Evolutionary conservation across 2,888 invertebrate species (phyloP).

Genomic region (Nycteola revayana): DNA sequence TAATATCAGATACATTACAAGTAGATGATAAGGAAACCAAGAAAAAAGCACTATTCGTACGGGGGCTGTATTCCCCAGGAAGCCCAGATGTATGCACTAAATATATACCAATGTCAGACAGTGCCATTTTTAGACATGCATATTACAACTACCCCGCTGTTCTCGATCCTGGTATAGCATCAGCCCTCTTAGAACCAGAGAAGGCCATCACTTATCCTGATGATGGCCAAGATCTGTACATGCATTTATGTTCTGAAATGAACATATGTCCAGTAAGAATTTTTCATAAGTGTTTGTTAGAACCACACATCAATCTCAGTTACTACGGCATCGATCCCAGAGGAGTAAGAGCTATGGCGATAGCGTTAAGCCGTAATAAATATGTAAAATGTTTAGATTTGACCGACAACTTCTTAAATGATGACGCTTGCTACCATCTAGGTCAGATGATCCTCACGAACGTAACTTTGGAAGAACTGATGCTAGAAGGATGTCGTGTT

Average conservation of each 20-base stretch:
- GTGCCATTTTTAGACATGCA: slow-evolving; percentile 33
- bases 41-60: slow-evolving; percentile 26
- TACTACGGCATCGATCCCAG: slow-evolving; percentile 41
- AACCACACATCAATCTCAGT: slow-evolving; percentile 38
- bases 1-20: slow-evolving; percentile 2
- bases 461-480: slow-evolving; percentile 37
- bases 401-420: slow-evolving; percentile 43
- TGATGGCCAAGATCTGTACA: slow-evolving; percentile 45
- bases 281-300: slow-evolving; percentile 40
- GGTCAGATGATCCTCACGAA: slow-evolving; percentile 43
- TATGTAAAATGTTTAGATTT: slow-evolving; percentile 37
- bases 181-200: slow-evolving; percentile 36
- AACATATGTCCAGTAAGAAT: slow-evolving; percentile 35
- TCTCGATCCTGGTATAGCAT: slow-evolving; percentile 44
- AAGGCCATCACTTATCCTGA: slow-evolving; percentile 30
- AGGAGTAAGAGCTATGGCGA: slow-evolving; percentile 46
- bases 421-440: slow-evolving; percentile 50
- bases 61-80: slow-evolving; percentile 38
- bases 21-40: slow-evolving; percentile 22
- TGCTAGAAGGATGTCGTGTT: slow-evolving; percentile 46
- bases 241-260: slow-evolving; percentile 44
- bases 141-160: slow-evolving; percentile 45
- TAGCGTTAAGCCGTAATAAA: slow-evolving; percentile 42
- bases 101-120: slow-evolving; percentile 41
- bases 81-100: slow-evolving; percentile 44